phyloP scores from a whole-genome alignment of 2,888 invertebrate species.

The Osmoderma eremita region DNA sequence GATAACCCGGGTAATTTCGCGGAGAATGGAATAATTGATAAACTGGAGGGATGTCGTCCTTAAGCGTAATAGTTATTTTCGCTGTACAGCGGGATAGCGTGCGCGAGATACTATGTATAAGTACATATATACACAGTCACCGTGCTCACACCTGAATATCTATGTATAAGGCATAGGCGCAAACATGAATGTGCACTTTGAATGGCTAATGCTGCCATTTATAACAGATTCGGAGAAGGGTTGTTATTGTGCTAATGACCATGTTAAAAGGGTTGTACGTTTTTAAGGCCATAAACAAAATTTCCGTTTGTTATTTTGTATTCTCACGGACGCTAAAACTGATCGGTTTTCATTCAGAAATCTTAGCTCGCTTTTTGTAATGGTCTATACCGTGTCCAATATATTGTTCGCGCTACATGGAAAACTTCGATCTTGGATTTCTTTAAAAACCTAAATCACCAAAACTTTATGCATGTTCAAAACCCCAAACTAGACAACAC shows the following conservation, averaged over 20 bases:
- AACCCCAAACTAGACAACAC: too few relatives aligned
- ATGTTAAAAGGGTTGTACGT: constrained; percentile 47
- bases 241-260: constrained; percentile 44
- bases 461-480: too few relatives aligned
- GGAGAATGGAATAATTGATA: constrained; percentile 58
- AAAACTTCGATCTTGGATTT: too few relatives aligned
- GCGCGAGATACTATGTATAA: too few relatives aligned
- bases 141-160: too few relatives aligned
- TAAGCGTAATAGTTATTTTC: constrained; percentile 19
- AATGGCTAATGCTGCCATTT: constrained; percentile 51
- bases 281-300: constrained; percentile 13
- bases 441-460: too few relatives aligned
- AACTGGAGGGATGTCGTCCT: constrained; percentile 43
- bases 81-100: constrained; percentile 23
- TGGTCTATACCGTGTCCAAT: too few relatives aligned
- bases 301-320: constrained; percentile 9
- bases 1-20: constrained; percentile 58
- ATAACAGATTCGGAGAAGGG: constrained; percentile 48
- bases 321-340: neutral
- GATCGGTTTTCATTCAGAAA: too few relatives aligned
- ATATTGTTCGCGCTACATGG: too few relatives aligned
- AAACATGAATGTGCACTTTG: constrained; percentile 48
- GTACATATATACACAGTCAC: constrained; percentile 36
- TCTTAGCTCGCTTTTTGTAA: too few relatives aligned
- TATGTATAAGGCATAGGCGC: constrained; percentile 43